These are phyloP conservation scores for Phyto melanocephala DNA, from an alignment of 2,888 invertebrate species.

Conservation along the genomic window DNA sequence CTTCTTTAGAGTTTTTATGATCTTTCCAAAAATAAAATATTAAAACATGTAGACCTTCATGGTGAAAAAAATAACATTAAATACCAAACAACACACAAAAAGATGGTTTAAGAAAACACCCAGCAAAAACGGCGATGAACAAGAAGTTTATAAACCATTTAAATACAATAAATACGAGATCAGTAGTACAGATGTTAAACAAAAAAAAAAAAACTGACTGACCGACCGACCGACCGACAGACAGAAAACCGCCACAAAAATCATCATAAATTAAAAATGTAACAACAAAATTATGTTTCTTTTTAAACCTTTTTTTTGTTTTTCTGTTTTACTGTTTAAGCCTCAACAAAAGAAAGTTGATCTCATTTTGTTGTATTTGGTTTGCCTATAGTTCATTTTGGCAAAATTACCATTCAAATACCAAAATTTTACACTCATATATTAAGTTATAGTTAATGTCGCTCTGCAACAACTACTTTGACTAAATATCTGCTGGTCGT, in stretches of 20 bases:
- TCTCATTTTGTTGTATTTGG: slow-evolving; percentile 42
- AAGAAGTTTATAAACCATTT: slow-evolving; percentile 47
- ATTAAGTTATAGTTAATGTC: not conserved
- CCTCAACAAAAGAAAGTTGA: slow-evolving; percentile 57
- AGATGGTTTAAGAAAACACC: slow-evolving; percentile 21
- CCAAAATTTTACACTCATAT: slow-evolving; percentile 34
- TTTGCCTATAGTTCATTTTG: slow-evolving; percentile 31
- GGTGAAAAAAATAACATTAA: not conserved
- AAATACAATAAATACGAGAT: slow-evolving; percentile 34
- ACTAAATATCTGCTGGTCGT: slow-evolving; percentile 1
- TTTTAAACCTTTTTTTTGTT: not conserved
- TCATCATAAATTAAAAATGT: slow-evolving; percentile 57
- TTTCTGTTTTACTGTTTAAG: slow-evolving; percentile 4
- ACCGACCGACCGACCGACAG: not conserved
- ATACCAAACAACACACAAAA: too few species aligned
- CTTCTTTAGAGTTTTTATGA: slow-evolving; percentile 5
- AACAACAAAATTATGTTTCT: slow-evolving; percentile 55
- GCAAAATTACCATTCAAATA: slow-evolving; percentile 36
- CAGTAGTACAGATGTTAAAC: slow-evolving; percentile 17
- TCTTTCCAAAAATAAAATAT: slow-evolving; percentile 13
- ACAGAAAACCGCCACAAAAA: slow-evolving; percentile 39
- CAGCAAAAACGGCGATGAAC: slow-evolving; percentile 32
- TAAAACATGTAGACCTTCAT: slow-evolving; percentile 54
- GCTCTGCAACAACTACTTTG: not conserved
- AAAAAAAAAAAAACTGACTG: not conserved